A percentile compares a stretch with the other conserved stretches of the same genome.
These are phyloP conservation scores for Micrastur ruficollis DNA, from an alignment of 2,797 vertebrate species.

Conservation along the genomic window DNA sequence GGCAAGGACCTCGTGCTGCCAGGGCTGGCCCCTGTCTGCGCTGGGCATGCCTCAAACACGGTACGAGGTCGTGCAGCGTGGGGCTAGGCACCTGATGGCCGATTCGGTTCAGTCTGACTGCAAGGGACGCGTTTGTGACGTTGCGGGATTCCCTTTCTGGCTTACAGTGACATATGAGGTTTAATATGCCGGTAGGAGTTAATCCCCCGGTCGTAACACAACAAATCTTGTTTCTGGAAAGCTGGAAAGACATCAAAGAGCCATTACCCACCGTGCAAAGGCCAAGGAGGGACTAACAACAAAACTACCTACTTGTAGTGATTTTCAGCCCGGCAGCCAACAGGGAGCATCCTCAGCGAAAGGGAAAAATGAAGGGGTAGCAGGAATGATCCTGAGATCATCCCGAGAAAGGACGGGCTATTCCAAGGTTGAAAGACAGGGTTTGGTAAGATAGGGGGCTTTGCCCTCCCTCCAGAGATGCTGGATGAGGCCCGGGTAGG, in stretches of 20 bases:
- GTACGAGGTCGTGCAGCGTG: rapidly evolving
- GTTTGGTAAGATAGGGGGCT: neutral
- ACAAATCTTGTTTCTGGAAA: neutral
- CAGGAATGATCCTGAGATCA: neutral
- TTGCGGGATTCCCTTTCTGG: neutral
- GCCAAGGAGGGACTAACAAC: neutral
- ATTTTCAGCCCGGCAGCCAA: neutral
- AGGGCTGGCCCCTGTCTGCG: neutral
- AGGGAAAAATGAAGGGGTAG: neutral
- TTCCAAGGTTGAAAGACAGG: neutral
- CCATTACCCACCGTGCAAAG: neutral
- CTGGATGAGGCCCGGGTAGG: neutral
- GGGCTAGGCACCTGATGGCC: too few species aligned
- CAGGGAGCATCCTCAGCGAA: neutral
- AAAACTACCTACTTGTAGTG: neutral
- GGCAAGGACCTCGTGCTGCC: neutral
- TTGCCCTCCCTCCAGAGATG: neutral
- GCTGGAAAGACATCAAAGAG: neutral
- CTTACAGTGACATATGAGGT: neutral
- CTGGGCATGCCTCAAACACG: neutral
- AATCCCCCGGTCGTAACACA: neutral
- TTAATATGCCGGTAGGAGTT: neutral
- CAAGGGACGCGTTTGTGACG: neutral
- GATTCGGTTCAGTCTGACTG: neutral
- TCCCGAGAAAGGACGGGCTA: neutral